These are phyloP conservation scores for Cepaea hortensis DNA, from an alignment of 2,888 invertebrate species.

Conservation along the genomic window DNA sequence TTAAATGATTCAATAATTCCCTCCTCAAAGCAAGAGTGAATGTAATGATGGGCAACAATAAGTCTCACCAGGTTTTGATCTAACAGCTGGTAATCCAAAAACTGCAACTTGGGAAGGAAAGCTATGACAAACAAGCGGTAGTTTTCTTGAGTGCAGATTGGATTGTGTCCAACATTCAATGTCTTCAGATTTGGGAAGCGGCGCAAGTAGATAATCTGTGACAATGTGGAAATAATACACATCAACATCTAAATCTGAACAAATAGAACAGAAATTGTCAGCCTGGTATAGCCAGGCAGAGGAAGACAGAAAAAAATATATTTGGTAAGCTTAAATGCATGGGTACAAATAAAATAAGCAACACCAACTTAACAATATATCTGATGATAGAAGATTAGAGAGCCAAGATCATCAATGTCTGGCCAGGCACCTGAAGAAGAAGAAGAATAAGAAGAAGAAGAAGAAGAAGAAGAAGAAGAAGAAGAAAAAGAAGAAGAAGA, in stretches of 20 bases:
- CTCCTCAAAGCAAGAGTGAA: too few relatives aligned
- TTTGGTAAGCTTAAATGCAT: background rate
- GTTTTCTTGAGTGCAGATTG: slow-evolving; percentile 81
- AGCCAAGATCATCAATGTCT: too few relatives aligned
- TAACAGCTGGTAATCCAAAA: slow-evolving; percentile 85
- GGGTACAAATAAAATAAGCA: background rate
- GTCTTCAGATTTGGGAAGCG: slow-evolving; percentile 74
- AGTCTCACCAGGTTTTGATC: slow-evolving; percentile 76
- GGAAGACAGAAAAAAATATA: background rate
- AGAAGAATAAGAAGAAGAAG: too few relatives aligned
- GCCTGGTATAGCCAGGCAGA: background rate
- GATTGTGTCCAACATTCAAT: slow-evolving; percentile 82
- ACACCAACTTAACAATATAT: background rate
- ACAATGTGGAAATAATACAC: slow-evolving; percentile 28
- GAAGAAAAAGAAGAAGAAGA: too few relatives aligned
- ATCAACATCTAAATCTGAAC: background rate
- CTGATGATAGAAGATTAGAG: too few relatives aligned
- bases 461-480: too few relatives aligned
- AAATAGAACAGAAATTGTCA: background rate
- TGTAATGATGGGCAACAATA: too few relatives aligned
- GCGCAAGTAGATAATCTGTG: slow-evolving; percentile 74
- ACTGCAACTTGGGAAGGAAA: slow-evolving; percentile 84
- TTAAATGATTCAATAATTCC: too few relatives aligned
- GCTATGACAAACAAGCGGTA: slow-evolving; percentile 84
- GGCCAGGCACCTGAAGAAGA: too few relatives aligned